These are phyloP conservation scores for Menura novaehollandiae DNA, from an alignment of 2,113 vertebrate species.

Conservation along the genomic window DNA sequence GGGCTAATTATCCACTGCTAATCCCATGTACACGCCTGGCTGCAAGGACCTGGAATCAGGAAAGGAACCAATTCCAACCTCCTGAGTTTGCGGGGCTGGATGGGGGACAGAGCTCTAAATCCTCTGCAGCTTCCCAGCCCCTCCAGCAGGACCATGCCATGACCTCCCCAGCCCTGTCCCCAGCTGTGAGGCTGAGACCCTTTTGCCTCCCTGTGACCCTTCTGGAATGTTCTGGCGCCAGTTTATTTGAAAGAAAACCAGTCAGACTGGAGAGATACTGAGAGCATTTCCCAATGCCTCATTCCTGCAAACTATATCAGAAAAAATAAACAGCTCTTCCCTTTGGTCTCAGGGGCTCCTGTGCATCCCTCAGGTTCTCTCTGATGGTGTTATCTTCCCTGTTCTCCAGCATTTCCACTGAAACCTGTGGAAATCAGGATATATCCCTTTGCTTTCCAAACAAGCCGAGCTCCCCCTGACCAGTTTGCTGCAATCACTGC, in stretches of 20 bases:
- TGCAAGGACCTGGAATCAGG: not conserved
- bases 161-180: not conserved
- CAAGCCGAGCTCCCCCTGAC: not conserved
- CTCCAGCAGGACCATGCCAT: fast-evolving
- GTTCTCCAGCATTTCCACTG: not conserved
- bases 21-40: not conserved
- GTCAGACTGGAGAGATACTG: not conserved
- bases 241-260: not conserved
- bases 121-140: not conserved
- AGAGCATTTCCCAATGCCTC: not conserved
- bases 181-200: not conserved
- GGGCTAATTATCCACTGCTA: slow-evolving; percentile 9
- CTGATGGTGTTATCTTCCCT: not conserved
- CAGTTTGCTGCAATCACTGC: not conserved
- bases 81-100: not conserved
- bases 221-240: not conserved
- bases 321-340: not conserved
- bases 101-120: not conserved
- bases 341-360: not conserved
- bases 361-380: not conserved
- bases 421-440: not conserved
- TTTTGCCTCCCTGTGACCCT: not conserved
- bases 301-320: not conserved
- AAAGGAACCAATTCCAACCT: not conserved
- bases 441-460: not conserved